Base-by-base conservation (phyloP, 2,113 vertebrate genomes). In the Pseudopodoces humilis region DNA sequence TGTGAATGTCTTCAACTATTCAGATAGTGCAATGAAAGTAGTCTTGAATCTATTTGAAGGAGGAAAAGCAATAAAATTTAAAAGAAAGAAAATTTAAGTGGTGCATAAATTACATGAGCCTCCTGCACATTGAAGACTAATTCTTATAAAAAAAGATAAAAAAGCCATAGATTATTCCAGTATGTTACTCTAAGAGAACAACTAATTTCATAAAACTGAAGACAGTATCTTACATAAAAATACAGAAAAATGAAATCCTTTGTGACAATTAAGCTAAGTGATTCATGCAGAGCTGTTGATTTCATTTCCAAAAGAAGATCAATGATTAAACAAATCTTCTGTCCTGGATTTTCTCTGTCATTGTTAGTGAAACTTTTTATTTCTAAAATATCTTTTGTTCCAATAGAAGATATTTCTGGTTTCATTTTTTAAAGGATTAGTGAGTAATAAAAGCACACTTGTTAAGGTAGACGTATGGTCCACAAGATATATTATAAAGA, bases 251-350 rank as follows among this genome's bases (percentile, higher is more conserved):
- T 6, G 5, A 90, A 95, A 94, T 83, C 39, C 64, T 95, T 90
- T 65, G 52, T 91, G 74, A 75, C 5, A 6, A 91, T 95, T 95
- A 92, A 83, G 37, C 60, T 87, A 95, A 97, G 88, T 87, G 91
- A 95, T 96, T 96, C 91, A 79, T 91, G 39, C 15, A 31, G 63
- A 63, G 83, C 46, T 82, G 31, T 78, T 93, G 68, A 92, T 93
- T 84, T 92, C 46, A 95, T 97, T 94, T 96, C 69, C 67, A 85
- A 87, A 90, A 89, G 59, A 82, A 93, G 59, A 96, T 93, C 70
- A 89, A 87, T 56, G 53, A 89, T 86, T 59, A 81, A 35, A 28
- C 49, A 89, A 80, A 83, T 80, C 27, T 89, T 81, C 58, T 70
- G 4, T 58, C 83, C 74, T 75, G 19, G 56, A 90, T 77, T 90